Conservation (phyloP, 2,797 vertebrate genomes). For the Cuniculus paca region DNA sequence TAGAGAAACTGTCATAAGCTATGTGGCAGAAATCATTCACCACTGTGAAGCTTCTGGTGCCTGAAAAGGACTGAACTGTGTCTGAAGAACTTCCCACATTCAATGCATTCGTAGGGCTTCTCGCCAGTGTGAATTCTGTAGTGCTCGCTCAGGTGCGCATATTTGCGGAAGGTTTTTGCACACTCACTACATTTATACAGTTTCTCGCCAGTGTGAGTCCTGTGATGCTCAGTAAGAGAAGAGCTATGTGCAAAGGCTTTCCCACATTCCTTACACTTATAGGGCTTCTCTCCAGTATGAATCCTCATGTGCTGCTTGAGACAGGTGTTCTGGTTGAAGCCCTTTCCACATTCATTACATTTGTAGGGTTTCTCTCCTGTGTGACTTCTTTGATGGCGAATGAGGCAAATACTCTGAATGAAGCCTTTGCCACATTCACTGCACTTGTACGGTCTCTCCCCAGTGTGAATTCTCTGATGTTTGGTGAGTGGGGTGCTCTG, state of each 20-base stretch:
- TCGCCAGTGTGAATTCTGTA: conserved; percentile 80
- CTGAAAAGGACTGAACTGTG: conserved; percentile 79
- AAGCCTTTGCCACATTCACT: conserved; percentile 74
- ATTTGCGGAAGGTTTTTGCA: conserved; percentile 77
- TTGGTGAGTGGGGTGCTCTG: conserved; percentile 72
- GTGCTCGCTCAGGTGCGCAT: conserved; percentile 80
- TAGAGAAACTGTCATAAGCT: neutral
- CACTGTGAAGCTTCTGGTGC: conserved; percentile 75
- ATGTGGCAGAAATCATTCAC: conserved; percentile 42
- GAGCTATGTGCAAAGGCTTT: conserved; percentile 74
- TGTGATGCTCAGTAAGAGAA: conserved; percentile 69
- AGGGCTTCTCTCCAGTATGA: conserved; percentile 78
- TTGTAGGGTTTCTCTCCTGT: conserved; percentile 75
- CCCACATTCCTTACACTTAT: conserved; percentile 74
- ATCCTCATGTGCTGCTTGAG: conserved; percentile 75
- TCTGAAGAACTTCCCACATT: conserved; percentile 80
- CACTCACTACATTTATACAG: conserved; percentile 77
- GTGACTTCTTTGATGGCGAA: conserved; percentile 73
- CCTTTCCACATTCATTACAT: conserved; percentile 72
- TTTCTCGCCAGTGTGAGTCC: conserved; percentile 78
- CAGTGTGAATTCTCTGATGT: conserved; percentile 76
- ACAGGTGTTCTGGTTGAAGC: conserved; percentile 74
- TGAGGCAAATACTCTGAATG: conserved; percentile 75
- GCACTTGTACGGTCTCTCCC: conserved; percentile 72
- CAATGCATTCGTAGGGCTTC: conserved; percentile 75